Base-by-base conservation (phyloP, 1,140 invertebrate genomes). In the Rhysida immarginata region DNA sequence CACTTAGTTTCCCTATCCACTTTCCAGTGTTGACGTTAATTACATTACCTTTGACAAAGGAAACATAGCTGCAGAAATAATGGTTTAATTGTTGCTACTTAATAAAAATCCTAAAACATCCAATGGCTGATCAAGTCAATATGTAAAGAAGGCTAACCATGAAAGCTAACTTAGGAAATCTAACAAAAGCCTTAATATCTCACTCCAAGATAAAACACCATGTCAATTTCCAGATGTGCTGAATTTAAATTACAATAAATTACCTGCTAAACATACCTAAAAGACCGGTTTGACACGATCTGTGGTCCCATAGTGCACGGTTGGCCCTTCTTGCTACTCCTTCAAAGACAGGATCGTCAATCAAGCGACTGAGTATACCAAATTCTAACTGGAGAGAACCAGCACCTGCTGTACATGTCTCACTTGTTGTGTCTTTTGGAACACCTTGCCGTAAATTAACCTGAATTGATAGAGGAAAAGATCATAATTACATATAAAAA, bases 361-460 rank as follows among this genome's bases (percentile, higher is more conserved):
- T 59, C n/a, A 83, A 65, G 14, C 77, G 65, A 49, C 77, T 81
- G 3, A 83, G 66, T 26, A 81, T 67, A 41, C 81, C 81, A 70
- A 83, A 81, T 66, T 83, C 82, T 20, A 83, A 59, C 5, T 82
- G 62, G 21, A 83, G 65, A 16, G 78, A 78, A 2, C 80, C 81
- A 52, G 79, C 79, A 27, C 80, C 81, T 26, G 81, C 77, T 29
- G 79, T 79, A 66, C 81, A 83, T 0, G 81, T 83, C 58, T 81
- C 77, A 45, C 78, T 79, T 0, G 72, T 65, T 45, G 73, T 72
- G 53, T 74, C 65, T 14, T 50, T 48, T 16, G 77, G 76, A 20
- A 81, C 74, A 35, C 81, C 81, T 55, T 72, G 62, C 21, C 68
- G 63, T 52, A 83, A 63, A 67, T 82, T 81, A 0, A 81, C 74